Base-by-base conservation (phyloP, 1,140 invertebrate genomes). In the Aphelinus certus region DNA sequence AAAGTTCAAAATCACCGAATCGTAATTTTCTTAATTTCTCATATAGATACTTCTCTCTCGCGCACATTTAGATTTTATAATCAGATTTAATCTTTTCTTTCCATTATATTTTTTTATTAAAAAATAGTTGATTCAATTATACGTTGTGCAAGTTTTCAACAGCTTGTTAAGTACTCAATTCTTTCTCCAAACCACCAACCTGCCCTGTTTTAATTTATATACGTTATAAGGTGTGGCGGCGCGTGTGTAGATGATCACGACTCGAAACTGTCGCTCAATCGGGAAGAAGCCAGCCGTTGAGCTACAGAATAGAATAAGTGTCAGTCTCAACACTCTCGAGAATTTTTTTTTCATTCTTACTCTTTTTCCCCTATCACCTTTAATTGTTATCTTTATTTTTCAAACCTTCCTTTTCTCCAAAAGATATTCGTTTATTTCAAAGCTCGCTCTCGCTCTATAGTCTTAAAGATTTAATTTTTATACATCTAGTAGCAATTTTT, bases 261-360 rank as follows among this genome's bases (percentile, higher is more conserved):
- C 73, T 78, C 74, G 73, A 72, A 72, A 78, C 77, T 78, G 77
- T 73, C 60, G 66, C 74, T 66, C 77, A 78, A 69, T 75, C 68
- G 64, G 26, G 70, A 77, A 73, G 76, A 77, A 73, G 53, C 71
- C 71, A 73, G 71, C 66, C 72, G 61, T 75, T 78, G 74, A 78
- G 74, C 73, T 75, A 69, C 73, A 76, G 77, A 75, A 72, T 78
- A 68, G 65, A 75, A 75, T 72, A 68, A 68, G 76, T 75, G 76
- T 75, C 78, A 79, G 74, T 83, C 82, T 81, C 81, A 81, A 84
- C 78, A 82, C 79, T 83, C 79, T 81, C 78, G 74, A 79, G 74
- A 1, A 51, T 75, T 71, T 66, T 75, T 69, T 70, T 67, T 56
- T 2, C 6, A 3, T 66, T 71, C 66, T 64, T 53, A 6, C 4